A percentile compares a stretch with the other conserved stretches of the same genome.
Conservation (phyloP, 1,140 invertebrate species). For the Drosophila malerkotliana region DNA sequence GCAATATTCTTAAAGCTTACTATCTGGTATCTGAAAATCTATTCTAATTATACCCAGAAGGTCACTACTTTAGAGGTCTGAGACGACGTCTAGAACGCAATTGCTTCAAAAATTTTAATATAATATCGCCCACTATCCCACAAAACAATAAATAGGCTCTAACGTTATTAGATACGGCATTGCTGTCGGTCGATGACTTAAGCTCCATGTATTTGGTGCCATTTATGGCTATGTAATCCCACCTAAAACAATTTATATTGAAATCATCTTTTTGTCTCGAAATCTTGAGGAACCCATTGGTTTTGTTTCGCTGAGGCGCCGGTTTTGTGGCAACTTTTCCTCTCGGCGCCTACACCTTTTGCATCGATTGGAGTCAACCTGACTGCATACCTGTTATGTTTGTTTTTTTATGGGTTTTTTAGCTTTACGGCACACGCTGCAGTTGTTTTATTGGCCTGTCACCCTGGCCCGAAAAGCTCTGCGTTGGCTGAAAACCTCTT, state of each 20-base stretch:
- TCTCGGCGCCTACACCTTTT: not conserved
- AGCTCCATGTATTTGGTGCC: slow-evolving; percentile 47
- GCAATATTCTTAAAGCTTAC: no score
- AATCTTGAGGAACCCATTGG: slow-evolving; percentile 33
- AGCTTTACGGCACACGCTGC: slow-evolving; percentile 19
- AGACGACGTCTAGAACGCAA: slow-evolving; percentile 6
- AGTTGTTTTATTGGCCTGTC: slow-evolving; percentile 49
- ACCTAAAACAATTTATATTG: slow-evolving; percentile 26
- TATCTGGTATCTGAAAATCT: not conserved
- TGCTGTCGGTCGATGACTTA: slow-evolving; percentile 63
- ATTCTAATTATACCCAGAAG: not conserved
- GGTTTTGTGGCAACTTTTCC: not conserved
- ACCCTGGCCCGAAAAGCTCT: slow-evolving; percentile 33
- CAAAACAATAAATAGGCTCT: slow-evolving; percentile 20
- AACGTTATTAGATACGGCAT: slow-evolving; percentile 43
- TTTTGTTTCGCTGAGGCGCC: not conserved
- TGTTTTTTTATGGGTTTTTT: slow-evolving; percentile 35
- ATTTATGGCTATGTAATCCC: slow-evolving; percentile 35
- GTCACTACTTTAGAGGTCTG: not conserved
- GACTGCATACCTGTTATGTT: slow-evolving; percentile 11
- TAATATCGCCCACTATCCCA: slow-evolving; percentile 24
- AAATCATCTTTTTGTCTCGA: slow-evolving; percentile 41
- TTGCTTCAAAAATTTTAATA: not conserved
- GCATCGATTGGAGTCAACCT: slow-evolving; percentile 1
- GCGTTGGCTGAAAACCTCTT: slow-evolving; percentile 51